Base-by-base conservation (phyloP, 2,888 invertebrate genomes). In the Drosophila differens region DNA sequence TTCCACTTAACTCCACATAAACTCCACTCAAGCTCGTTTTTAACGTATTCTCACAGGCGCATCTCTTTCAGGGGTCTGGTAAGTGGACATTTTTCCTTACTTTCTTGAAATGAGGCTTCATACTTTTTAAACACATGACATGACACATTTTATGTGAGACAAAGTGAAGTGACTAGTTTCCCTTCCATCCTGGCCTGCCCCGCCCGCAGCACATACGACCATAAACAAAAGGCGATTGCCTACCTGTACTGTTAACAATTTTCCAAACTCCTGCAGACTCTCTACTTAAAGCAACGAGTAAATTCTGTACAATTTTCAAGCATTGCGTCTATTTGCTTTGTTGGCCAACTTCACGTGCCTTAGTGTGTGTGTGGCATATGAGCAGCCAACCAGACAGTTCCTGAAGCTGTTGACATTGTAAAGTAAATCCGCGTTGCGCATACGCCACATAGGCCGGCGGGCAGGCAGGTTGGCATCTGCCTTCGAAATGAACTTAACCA, bases 341-440 rank as follows among this genome's bases (percentile, higher is more conserved):
- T 68, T 63, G 70, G 65, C 76, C 55, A 60, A 39, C 22, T 58
- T 39, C 25, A 47, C 41, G 25, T 63, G 35, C 10, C n/a, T 47
- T 16, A 47, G 47, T 41, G 44, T 22, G 6, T 57, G 58, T 37
- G 63, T 59, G 58, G 58, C 77, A 73, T 79, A 44, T 69, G 80
- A 77, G 66, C 81, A 81, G 70, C 76, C 61, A 63, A 39, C n/a
- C 44, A 49, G 55, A 59, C 77, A 64, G 59, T 68, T 39, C 47
- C 71, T 62, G 53, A 44, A 68, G 66, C 70, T 84, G 79, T 86
- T 86, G 84, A 89, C 82, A 82, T 76, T 84, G 59, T 74, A 61
- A 89, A 79, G 74, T 70, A 85, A 84, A 84, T 78, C 79, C 76
- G 71, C 57, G 87, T 82, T 86, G 82, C 82, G 76, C 70, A 89